Base-by-base conservation (phyloP, 1,140 invertebrate genomes). In the Pachypeltis micranthus region DNA sequence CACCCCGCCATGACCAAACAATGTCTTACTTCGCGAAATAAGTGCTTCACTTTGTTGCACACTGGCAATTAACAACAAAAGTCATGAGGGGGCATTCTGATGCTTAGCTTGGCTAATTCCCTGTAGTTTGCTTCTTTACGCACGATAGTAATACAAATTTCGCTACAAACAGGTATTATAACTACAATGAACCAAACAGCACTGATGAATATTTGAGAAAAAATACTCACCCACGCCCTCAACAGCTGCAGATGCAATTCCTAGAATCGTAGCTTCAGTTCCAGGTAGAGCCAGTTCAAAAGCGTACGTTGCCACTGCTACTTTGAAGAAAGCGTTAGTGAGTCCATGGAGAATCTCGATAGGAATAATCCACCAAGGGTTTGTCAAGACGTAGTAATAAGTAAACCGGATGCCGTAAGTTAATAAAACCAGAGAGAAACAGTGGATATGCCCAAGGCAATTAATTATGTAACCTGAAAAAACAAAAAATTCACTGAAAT, bases 371-470 rank as follows among this genome's bases (percentile, higher is more conserved):
- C 65, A 65, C 77, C 77, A 79, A 2, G 78, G 74, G 65, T 78
- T 75, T 3, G 66, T 65, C 1, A 81, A 44, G 24, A 77, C 70
- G 10, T 78, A 78, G 67, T 81, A 81, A 14, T 70, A 65, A 12
- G 78, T 63, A 65, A 79, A 78, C 1, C 80, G 72, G 0, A 78
- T n/a, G 19, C 73, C 73, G 69, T 16, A 10, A 2, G 14, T 23
- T 1, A 21, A 7, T 19, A 31, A 16, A 4, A 59, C 26, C 2
- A 59, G 56, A 25, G 60, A 72, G 71, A 70, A 19, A 76, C 72
- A 28, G 77, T 61, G 81, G 0, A 87, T 74, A 70, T 93, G 90
- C 0, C 92, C 92, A 0, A 96, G 74, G 72, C 85, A 87, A 66
- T 85, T 84, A 1, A 96, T 76, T 44, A 96, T 83, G 70, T 74